phyloP scores from a whole-genome alignment of 2,888 invertebrate species.

The Capitulum mitella region DNA sequence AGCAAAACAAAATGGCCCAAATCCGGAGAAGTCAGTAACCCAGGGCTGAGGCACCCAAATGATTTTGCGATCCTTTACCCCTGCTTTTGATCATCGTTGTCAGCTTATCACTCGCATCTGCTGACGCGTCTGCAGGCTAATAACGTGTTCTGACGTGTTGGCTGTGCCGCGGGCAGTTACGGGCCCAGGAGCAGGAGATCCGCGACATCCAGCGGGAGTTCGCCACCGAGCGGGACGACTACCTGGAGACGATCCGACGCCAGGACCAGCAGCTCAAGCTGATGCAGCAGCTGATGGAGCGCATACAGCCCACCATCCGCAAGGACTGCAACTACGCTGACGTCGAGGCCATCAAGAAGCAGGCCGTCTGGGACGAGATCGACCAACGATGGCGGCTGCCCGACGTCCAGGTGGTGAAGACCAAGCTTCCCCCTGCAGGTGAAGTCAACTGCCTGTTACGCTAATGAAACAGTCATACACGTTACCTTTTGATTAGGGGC shows the following conservation, averaged over 20 bases:
- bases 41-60: too few species aligned
- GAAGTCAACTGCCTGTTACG: too few species aligned
- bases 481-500: too few species aligned
- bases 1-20: too few species aligned
- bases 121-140: too few species aligned
- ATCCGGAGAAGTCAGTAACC: too few species aligned
- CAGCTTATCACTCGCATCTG: too few species aligned
- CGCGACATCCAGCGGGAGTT: constrained; percentile 71
- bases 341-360: constrained; percentile 59
- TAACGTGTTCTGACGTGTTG: too few species aligned
- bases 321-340: constrained; percentile 69
- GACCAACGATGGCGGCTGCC: constrained; percentile 62
- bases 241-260: constrained; percentile 68
- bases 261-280: constrained; percentile 63
- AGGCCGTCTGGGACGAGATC: constrained; percentile 68
- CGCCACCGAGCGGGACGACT: constrained; percentile 71
- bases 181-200: constrained; percentile 62
- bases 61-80: too few species aligned
- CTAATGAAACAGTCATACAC: too few species aligned
- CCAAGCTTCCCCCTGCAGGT: constrained; percentile 62
- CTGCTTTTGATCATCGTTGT: too few species aligned
- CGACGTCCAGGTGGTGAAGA: constrained; percentile 55
- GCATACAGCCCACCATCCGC: constrained; percentile 58
- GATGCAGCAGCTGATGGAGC: constrained; percentile 55
- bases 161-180: constrained; percentile 49